phyloP scores from a whole-genome alignment of 2,888 invertebrate genomes.

The Pachydiplax longipennis region DNA sequence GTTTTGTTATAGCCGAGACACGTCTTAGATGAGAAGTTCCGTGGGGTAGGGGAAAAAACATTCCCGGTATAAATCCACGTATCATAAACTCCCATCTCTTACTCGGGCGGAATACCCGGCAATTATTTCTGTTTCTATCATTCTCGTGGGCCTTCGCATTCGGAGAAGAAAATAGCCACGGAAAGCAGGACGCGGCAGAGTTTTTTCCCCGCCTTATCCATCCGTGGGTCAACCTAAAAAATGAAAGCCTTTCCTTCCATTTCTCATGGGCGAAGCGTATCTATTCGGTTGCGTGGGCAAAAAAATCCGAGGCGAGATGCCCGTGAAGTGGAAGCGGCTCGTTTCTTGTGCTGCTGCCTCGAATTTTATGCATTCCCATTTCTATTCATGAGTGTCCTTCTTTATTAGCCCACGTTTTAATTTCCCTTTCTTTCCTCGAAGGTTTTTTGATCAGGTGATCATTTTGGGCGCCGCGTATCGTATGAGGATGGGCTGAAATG shows the following conservation, averaged over 20 bases:
- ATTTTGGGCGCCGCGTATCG: too few relatives aligned
- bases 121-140: constrained; percentile 32
- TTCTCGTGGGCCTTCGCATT: not conserved
- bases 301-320: not conserved
- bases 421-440: too few relatives aligned
- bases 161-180: not conserved
- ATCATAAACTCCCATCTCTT: constrained; percentile 25
- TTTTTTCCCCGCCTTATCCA: not conserved
- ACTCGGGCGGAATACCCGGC: not conserved
- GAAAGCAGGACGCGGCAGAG: not conserved
- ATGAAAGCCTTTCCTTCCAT: not conserved
- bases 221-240: not conserved
- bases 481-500: too few relatives aligned
- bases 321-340: not conserved
- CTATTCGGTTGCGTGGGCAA: not conserved
- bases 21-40: not conserved
- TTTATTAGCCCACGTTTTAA: not conserved
- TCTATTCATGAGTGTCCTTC: not conserved
- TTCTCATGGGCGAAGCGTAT: not conserved
- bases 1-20: not conserved
- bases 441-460: too few relatives aligned
- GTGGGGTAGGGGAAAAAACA: not conserved
- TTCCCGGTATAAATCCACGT: constrained; percentile 12
- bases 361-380: not conserved
- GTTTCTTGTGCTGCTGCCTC: not conserved